Conservation (phyloP, 2,888 invertebrate genomes). For the Rapana venosa region DNA sequence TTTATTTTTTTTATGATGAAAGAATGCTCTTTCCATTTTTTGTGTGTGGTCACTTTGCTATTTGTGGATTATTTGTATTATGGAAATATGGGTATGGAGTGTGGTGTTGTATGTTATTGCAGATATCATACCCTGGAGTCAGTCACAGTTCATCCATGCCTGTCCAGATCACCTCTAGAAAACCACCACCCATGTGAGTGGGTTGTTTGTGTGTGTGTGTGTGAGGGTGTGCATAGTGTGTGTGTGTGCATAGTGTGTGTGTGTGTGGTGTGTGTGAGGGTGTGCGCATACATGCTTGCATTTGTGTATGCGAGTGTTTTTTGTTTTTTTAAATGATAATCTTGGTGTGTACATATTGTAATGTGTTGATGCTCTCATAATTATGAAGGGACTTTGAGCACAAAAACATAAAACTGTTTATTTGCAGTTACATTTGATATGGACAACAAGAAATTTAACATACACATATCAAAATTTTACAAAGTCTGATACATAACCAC, state of each 20-base stretch:
- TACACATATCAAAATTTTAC: too few species aligned
- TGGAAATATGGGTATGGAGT: background rate
- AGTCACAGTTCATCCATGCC: conserved; percentile 33
- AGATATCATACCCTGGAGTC: conserved; percentile 8
- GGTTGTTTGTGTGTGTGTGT: background rate
- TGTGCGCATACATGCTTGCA: background rate
- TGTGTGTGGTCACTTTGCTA: too few species aligned
- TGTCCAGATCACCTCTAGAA: conserved; percentile 5
- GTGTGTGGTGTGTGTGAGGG: background rate
- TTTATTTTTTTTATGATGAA: too few species aligned
- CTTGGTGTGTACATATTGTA: background rate
- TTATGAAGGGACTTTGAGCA: background rate
- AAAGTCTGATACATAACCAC: too few species aligned
- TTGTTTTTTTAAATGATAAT: background rate
- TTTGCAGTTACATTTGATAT: too few species aligned
- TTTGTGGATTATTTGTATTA: too few species aligned
- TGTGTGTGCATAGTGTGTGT: background rate
- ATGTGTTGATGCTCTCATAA: too few species aligned
- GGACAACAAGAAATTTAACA: too few species aligned
- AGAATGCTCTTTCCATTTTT: too few species aligned
- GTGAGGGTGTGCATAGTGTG: background rate
- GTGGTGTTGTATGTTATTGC: background rate
- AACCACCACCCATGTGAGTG: conserved; percentile 15
- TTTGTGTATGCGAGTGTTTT: background rate
- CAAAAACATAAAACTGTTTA: too few species aligned